Evolutionary conservation across 2,797 vertebrate genomes (phyloP).

Genomic region (Coregonus suidteri): DNA sequence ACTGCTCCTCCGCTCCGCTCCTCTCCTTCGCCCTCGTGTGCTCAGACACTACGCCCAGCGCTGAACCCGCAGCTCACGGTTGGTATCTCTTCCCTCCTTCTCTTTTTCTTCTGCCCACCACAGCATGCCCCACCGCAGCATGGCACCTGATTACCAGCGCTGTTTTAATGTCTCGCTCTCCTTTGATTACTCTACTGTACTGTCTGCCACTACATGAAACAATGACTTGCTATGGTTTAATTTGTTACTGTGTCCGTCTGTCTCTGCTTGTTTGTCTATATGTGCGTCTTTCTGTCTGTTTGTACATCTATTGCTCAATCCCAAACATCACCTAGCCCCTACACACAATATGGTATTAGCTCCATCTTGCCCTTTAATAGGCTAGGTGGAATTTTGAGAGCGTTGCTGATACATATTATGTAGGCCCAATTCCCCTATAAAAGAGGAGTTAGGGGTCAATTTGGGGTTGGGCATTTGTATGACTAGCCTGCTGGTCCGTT

Average conservation of each 20-base stretch:
- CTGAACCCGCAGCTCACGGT: slow-evolving; percentile 99
- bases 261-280: slow-evolving; percentile 12
- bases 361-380: background rate
- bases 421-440: background rate
- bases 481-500: too few relatives aligned
- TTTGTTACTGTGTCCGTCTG: background rate
- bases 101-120: slow-evolving; percentile 61
- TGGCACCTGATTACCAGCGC: slow-evolving; percentile 32
- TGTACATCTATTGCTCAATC: slow-evolving; percentile 20
- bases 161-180: background rate
- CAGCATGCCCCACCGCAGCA: slow-evolving; percentile 54
- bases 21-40: slow-evolving; percentile 88
- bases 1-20: slow-evolving; percentile 44
- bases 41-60: slow-evolving; percentile 98
- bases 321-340: background rate
- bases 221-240: slow-evolving; percentile 27
- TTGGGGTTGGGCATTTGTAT: background rate
- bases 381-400: background rate
- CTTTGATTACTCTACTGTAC: slow-evolving; percentile 20
- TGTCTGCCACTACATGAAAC: slow-evolving; percentile 18
- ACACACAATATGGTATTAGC: background rate
- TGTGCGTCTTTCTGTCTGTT: slow-evolving; percentile 27
- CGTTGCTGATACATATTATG: background rate
- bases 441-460: background rate
- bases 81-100: slow-evolving; percentile 92